Evolutionary conservation across 2,797 vertebrate genomes (phyloP).

Genomic region (Lacerta agilis): DNA sequence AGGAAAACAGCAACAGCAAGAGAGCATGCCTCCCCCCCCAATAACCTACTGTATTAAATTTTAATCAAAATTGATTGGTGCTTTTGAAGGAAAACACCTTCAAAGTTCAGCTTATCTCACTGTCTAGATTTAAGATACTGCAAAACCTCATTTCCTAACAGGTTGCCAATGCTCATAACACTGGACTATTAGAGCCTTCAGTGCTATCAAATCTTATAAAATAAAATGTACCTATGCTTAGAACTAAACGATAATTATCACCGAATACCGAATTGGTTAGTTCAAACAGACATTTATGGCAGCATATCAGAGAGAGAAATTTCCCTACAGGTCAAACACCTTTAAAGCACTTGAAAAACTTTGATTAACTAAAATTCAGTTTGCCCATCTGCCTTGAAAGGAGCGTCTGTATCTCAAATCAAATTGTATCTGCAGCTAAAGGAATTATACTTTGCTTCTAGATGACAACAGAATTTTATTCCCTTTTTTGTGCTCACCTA

Average conservation of each 20-base stretch:
- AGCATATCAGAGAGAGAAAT: slow-evolving; percentile 48
- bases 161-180: slow-evolving; percentile 63
- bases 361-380: slow-evolving; percentile 9
- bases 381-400: slow-evolving; percentile 2
- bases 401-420: not conserved
- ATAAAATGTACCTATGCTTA: slow-evolving; percentile 44
- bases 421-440: slow-evolving; percentile 20
- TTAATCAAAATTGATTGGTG: slow-evolving; percentile 79
- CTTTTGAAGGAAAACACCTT: slow-evolving; percentile 75
- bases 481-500: not conserved
- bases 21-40: slow-evolving; percentile 66
- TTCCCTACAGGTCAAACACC: slow-evolving; percentile 43
- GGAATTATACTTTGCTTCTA: not conserved
- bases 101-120: slow-evolving; percentile 71
- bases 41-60: slow-evolving; percentile 69
- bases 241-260: slow-evolving; percentile 55
- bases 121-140: slow-evolving; percentile 69
- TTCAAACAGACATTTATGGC: slow-evolving; percentile 41
- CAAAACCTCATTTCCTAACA: slow-evolving; percentile 70
- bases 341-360: slow-evolving; percentile 24
- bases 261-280: slow-evolving; percentile 56
- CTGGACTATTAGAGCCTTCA: slow-evolving; percentile 36
- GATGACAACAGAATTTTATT: not conserved
- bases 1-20: slow-evolving; percentile 73
- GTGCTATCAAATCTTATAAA: slow-evolving; percentile 65